Evolutionary conservation across 2,113 vertebrate genomes (phyloP), one percentile per base, ranked within the genome.

Genomic region (Rafetus swinhoei): DNA sequence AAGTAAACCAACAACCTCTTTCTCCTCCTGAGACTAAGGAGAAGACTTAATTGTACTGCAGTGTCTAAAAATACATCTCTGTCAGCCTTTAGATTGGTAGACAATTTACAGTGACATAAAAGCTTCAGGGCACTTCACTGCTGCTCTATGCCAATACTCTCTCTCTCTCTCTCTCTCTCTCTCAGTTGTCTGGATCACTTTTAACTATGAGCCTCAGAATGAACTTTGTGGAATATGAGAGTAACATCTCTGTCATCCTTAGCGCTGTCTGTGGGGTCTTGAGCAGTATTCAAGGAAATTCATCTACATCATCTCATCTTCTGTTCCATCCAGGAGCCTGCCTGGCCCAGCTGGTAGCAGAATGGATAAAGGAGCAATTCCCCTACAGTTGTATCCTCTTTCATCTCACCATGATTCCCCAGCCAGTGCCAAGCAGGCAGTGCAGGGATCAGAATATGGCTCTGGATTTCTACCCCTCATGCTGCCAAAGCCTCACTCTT

Each of bases 1-100:
- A 82, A 97, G 96, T 94, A 96, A 98, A 97, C 97, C 97, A 96
- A 95, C 94, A 92, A 74, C 95, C 97, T 96, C 88, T 88, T 95
- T 85, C 96, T 97, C 95, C 96, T 97, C 97, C 72, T 15, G 94
- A 97, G 97, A 97, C 65, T 90, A 95, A 96, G 54, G 6, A 90
- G 97, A 95, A 91, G 80, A 85, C 93, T 96, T 96, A 97, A 97
- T 97, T 97, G 97, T 95, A 96, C 97, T 56, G 85, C 62, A 83
- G 93, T 62, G n/a, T 81, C 95, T 87, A 86, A 90, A 95, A 88
- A 97, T 96, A 95, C 93, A 55, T 97, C 97, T 97, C 96, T 92
- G 97, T 93, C 98, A 97, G 91, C 84, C 86, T 82, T 7, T 55
- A 89, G 96, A 84, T 90, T 93, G 97, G 95, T 54, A 83, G 92